Evolutionary conservation across 2,797 vertebrate genomes (phyloP).

Genomic region (Dendrocincla tyrannina): DNA sequence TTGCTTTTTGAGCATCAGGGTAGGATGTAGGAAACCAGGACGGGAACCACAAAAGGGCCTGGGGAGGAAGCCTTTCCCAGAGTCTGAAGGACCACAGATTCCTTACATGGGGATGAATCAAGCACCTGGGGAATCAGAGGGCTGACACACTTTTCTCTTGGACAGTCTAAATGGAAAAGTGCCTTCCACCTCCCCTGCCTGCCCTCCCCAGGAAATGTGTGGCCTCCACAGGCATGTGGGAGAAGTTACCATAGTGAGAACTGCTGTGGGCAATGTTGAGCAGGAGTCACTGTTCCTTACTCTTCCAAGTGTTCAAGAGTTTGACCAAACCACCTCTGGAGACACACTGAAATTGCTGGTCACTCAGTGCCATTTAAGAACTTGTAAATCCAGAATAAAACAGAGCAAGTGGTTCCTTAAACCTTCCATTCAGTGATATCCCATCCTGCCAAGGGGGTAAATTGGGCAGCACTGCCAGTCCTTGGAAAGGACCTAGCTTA

Average conservation of each 20-base stretch:
- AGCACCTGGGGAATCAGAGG: not conserved
- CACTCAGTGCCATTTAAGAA: not conserved
- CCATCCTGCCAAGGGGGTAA: not conserved
- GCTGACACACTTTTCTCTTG: not conserved
- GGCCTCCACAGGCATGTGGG: fast-evolving
- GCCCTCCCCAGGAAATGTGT: not conserved
- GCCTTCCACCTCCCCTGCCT: not conserved
- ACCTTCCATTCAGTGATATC: not conserved
- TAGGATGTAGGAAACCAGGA: not conserved
- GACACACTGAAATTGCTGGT: not conserved
- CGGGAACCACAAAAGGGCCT: not conserved
- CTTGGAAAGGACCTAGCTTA: not conserved
- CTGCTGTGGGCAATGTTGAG: not conserved
- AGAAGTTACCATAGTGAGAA: not conserved
- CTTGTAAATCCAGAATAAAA: not conserved
- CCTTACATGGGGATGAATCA: not conserved
- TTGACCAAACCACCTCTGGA: not conserved
- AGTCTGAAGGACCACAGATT: not conserved
- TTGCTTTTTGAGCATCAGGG: not conserved
- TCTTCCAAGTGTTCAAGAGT: not conserved
- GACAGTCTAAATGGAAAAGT: not conserved
- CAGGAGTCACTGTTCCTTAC: not conserved
- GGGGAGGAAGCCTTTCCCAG: not conserved
- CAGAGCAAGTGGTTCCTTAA: not conserved
- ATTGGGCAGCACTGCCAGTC: not conserved